phyloP scores from a whole-genome alignment of 1,140 invertebrate genomes.

The Zaprionus gabonicus region DNA sequence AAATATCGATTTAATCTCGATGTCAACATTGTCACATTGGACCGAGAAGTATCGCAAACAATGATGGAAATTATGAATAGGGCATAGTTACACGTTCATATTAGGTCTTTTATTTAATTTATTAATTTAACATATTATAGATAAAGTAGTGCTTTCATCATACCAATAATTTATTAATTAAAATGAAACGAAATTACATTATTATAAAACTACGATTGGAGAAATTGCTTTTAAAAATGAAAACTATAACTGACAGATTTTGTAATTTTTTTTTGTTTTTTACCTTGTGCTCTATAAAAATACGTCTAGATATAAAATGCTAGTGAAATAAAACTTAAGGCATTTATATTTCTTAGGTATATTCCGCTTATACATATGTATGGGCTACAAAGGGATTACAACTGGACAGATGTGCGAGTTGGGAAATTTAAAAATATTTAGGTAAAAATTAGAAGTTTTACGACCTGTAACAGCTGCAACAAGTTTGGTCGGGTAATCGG shows the following conservation, averaged over 20 bases:
- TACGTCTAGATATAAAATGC: not conserved
- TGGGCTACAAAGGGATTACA: no score
- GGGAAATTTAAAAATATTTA: not conserved
- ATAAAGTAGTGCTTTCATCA: no score
- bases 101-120: no score
- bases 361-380: not conserved
- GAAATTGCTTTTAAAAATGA: no score
- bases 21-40: not conserved
- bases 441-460: not conserved
- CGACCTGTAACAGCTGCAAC: not conserved
- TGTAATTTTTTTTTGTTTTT: no score
- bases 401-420: not conserved
- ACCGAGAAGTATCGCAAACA: not conserved
- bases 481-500: not conserved
- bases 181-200: no score
- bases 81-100: not conserved
- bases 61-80: not conserved
- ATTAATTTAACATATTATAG: no score
- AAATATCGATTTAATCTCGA: not conserved
- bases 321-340: not conserved
- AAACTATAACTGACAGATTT: no score
- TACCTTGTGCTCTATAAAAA: no score
- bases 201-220: no score
- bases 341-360: not conserved
- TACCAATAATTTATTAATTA: no score